These are phyloP conservation scores for Opisthocomus hoazin DNA, from an alignment of 2,113 vertebrate species.

Conservation along the genomic window DNA sequence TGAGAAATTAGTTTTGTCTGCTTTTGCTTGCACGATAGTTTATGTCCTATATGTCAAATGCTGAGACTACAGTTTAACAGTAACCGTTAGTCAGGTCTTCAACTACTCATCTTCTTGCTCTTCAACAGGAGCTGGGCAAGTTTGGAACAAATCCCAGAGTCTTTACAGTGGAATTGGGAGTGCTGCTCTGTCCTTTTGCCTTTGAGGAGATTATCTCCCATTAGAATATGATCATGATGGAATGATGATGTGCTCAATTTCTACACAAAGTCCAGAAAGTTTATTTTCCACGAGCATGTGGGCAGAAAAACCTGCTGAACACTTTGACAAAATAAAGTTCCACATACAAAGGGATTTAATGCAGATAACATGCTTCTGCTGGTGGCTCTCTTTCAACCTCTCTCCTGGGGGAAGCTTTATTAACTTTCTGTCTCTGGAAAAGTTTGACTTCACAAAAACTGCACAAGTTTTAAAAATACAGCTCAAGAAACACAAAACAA, in stretches of 20 bases:
- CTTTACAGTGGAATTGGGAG: background rate
- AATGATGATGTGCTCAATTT: accelerated
- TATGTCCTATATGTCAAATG: too few relatives aligned
- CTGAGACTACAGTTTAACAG: background rate
- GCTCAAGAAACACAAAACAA: background rate
- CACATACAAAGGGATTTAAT: background rate
- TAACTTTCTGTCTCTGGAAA: background rate
- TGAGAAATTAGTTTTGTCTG: background rate
- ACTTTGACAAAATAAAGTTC: background rate
- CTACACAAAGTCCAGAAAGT: background rate
- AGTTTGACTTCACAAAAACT: background rate
- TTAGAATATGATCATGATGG: too few relatives aligned
- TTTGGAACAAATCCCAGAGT: background rate
- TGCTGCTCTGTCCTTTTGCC: background rate
- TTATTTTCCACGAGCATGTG: background rate
- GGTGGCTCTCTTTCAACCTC: background rate
- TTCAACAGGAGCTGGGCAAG: background rate
- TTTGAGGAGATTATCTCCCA: background rate
- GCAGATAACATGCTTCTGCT: background rate
- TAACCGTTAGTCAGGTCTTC: background rate
- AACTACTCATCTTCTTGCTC: background rate
- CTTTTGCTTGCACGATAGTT: background rate
- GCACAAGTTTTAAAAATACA: background rate
- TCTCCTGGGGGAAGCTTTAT: background rate
- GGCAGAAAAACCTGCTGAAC: background rate